phyloP scores from a whole-genome alignment of 2,113 vertebrate genomes.

The Felis catus region F.catus_Fca126_mat1.0 CM031418.1:106394001-106394500 shows the following conservation, averaged over 20 bases:
- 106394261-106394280: not conserved
- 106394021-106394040: slow-evolving; percentile 4
- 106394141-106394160: not conserved
- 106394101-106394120: not conserved
- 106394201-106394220: not conserved
- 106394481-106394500: not conserved
- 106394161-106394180: not conserved
- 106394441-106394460: not conserved
- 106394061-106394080: not conserved
- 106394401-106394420: not conserved
- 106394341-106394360: not conserved
- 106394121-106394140: not conserved
- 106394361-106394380: not conserved
- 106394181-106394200: not conserved
- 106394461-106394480: not conserved
- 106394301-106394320: not conserved
- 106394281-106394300: not conserved
- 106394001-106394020: not conserved
- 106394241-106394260: not conserved
- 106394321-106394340: not conserved
- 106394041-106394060: not conserved
- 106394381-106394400: not conserved
- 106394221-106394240: not conserved
- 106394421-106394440: not conserved
- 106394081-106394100: not conserved